Conservation (phyloP, 2,113 vertebrate species). For the Campylomormyrus tamandua region DNA sequence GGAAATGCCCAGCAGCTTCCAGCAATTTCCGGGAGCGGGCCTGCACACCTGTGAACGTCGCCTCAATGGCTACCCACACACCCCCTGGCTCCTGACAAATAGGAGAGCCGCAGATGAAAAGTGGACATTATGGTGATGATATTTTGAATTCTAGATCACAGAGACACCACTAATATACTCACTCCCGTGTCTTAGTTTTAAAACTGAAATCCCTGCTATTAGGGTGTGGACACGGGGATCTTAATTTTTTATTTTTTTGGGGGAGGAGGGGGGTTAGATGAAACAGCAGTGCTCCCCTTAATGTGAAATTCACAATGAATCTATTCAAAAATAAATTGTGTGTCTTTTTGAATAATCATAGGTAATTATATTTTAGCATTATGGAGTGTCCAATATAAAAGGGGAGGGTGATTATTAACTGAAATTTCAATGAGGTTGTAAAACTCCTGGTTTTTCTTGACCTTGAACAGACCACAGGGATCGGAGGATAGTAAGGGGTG, state of each 20-base stretch:
- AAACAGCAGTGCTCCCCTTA: background rate
- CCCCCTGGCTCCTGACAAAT: background rate
- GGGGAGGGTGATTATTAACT: background rate
- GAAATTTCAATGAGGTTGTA: background rate
- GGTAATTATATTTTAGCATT: background rate
- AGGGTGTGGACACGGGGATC: background rate
- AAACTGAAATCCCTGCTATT: background rate
- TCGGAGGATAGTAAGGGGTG: background rate
- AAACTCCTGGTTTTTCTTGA: background rate
- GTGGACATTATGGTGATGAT: background rate
- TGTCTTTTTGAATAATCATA: background rate
- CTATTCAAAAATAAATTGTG: background rate
- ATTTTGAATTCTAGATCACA: background rate
- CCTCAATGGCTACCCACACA: background rate
- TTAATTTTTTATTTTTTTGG: background rate
- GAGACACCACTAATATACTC: background rate
- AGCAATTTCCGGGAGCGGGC: background rate
- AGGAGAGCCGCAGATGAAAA: background rate
- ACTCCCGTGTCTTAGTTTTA: background rate
- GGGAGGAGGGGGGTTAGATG: background rate
- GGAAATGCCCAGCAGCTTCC: background rate
- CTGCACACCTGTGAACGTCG: background rate
- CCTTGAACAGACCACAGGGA: background rate
- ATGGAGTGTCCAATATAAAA: background rate
- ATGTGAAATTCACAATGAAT: background rate